A percentile compares a stretch with the other conserved stretches of the same genome.
Conservation (phyloP, 2,113 vertebrate genomes). For the Syngnathoides biaculeatus region DNA sequence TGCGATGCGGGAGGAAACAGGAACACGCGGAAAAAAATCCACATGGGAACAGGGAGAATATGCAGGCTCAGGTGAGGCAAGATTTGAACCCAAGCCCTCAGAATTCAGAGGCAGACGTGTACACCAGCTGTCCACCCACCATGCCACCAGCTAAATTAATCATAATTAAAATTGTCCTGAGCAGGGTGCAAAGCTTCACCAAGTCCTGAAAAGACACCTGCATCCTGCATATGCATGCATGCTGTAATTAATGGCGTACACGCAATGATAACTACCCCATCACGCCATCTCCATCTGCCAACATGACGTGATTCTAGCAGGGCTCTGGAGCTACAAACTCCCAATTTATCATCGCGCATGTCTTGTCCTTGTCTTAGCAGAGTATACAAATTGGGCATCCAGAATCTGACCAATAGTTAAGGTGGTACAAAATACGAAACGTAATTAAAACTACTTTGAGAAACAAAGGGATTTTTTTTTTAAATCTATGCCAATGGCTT, state of each 20-base stretch:
- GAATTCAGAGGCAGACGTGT: no score
- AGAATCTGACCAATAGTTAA: not conserved
- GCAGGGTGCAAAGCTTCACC: not conserved
- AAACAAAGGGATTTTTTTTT: no score
- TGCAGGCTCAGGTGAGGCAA: no score
- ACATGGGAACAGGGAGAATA: no score
- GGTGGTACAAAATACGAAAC: not conserved
- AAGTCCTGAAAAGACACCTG: not conserved
- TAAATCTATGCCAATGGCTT: no score
- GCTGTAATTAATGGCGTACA: not conserved
- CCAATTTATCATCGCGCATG: not conserved
- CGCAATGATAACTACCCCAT: not conserved
- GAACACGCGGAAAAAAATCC: no score
- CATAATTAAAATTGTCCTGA: not conserved
- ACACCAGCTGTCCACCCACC: no score
- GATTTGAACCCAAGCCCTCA: no score
- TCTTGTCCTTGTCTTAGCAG: not conserved
- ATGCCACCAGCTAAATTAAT: no score
- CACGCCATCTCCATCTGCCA: not conserved
- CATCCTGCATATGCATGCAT: not conserved
- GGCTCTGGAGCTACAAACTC: not conserved
- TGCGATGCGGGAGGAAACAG: no score
- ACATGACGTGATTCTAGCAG: not conserved
- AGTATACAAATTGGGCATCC: not conserved
- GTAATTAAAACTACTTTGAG: no score